These are phyloP conservation scores for Lepidurus packardi DNA, from an alignment of 1,140 invertebrate genomes.

Conservation along the genomic window DNA sequence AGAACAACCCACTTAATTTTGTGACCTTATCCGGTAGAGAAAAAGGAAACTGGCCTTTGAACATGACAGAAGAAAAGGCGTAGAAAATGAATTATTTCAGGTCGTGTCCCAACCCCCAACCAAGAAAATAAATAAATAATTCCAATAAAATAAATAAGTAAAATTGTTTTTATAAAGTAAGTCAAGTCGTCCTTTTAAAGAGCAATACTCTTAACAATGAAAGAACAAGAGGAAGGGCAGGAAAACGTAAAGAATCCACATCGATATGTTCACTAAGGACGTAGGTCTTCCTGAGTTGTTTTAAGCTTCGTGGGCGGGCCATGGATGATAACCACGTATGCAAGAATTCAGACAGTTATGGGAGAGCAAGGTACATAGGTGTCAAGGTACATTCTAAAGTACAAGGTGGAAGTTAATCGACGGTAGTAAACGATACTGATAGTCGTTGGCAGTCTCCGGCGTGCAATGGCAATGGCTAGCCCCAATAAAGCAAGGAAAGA, in stretches of 20 bases:
- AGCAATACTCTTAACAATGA: too few species aligned
- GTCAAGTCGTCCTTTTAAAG: too few species aligned
- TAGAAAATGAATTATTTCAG: slow-evolving; percentile 22
- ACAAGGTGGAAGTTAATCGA: slow-evolving; percentile 2
- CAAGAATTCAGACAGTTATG: background rate
- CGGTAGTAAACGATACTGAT: background rate
- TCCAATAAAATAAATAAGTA: too few species aligned
- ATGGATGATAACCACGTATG: background rate
- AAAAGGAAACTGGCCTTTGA: background rate
- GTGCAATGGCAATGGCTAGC: background rate
- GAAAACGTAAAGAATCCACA: background rate
- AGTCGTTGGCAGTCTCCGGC: background rate
- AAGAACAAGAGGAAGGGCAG: background rate
- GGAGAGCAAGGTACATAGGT: background rate
- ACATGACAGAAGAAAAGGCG: background rate
- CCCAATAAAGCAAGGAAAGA: background rate
- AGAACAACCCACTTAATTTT: too few species aligned
- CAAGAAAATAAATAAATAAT: background rate
- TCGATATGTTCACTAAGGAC: background rate
- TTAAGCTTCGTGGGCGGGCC: background rate
- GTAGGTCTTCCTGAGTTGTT: background rate
- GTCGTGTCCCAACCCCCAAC: background rate
- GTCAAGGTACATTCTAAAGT: background rate
- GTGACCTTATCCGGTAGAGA: background rate
- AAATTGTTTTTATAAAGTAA: too few species aligned